These are phyloP conservation scores for Isurus oxyrinchus DNA, from an alignment of 2,113 vertebrate species.

Conservation along the genomic window DNA sequence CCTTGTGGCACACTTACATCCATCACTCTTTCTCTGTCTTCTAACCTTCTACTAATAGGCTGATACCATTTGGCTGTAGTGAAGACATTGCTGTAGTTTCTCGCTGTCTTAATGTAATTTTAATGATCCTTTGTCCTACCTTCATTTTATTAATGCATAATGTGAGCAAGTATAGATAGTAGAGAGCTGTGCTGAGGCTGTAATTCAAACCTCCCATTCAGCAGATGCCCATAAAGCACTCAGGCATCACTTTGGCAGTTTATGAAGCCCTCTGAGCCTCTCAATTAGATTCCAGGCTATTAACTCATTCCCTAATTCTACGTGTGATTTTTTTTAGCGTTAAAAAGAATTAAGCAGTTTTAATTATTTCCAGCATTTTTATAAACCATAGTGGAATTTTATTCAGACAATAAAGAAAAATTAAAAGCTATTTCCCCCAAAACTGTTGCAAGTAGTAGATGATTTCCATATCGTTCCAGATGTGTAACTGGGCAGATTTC, in stretches of 20 bases:
- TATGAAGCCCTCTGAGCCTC: constrained; percentile 13
- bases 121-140: constrained; percentile 3
- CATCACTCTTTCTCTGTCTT: neutral
- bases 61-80: neutral
- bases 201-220: constrained; percentile 21
- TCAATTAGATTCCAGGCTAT: constrained; percentile 10
- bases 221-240: constrained; percentile 24
- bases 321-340: neutral
- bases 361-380: neutral
- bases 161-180: neutral
- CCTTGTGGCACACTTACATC: neutral
- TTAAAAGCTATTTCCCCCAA: constrained; percentile 16
- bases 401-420: constrained; percentile 17
- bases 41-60: neutral
- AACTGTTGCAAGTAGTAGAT: neutral
- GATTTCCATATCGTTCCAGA: neutral
- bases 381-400: neutral
- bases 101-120: neutral
- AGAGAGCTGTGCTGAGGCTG: neutral
- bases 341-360: constrained; percentile 6
- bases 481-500: neutral
- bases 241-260: neutral
- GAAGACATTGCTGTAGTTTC: neutral
- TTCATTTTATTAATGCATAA: constrained; percentile 30
- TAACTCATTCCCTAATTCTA: constrained; percentile 3